phyloP scores from a whole-genome alignment of 2,113 vertebrate genomes.

The Takifugu flavidus region DNA sequence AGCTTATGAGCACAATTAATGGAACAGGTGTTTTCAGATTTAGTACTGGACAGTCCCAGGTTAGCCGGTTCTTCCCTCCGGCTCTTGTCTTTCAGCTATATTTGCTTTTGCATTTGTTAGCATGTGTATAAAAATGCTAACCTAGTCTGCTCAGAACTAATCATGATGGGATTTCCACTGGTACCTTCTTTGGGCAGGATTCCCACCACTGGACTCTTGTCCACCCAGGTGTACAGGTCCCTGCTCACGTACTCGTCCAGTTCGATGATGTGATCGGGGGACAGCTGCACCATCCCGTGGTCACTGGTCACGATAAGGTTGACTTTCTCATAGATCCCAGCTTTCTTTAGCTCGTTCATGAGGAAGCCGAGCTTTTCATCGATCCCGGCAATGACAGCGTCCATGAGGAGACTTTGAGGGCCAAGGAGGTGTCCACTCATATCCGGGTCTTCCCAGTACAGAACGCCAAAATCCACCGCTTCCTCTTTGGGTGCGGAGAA shows the following conservation, averaged over 20 bases:
- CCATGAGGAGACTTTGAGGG: constrained; percentile 83
- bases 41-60: no score
- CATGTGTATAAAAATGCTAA: no score
- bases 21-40: no score
- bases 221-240: constrained; percentile 82
- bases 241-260: constrained; percentile 82
- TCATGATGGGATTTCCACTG: constrained; percentile 3
- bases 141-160: neutral
- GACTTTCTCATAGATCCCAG: constrained; percentile 75
- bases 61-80: no score
- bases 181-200: constrained; percentile 88
- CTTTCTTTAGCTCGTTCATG: constrained; percentile 77
- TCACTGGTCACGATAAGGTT: constrained; percentile 91
- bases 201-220: constrained; percentile 83
- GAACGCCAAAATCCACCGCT: constrained; percentile 82
- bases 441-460: constrained; percentile 93
- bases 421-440: constrained; percentile 81
- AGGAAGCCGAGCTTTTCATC: constrained; percentile 87
- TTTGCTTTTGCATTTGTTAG: no score
- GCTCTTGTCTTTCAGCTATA: no score
- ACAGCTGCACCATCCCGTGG: constrained; percentile 88
- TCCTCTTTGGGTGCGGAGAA: constrained; percentile 77
- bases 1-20: no score
- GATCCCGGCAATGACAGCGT: constrained; percentile 74
- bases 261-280: constrained; percentile 81